Base-by-base conservation (phyloP, 2,797 vertebrate genomes). In the Acrocephalus scirpaceus region DNA sequence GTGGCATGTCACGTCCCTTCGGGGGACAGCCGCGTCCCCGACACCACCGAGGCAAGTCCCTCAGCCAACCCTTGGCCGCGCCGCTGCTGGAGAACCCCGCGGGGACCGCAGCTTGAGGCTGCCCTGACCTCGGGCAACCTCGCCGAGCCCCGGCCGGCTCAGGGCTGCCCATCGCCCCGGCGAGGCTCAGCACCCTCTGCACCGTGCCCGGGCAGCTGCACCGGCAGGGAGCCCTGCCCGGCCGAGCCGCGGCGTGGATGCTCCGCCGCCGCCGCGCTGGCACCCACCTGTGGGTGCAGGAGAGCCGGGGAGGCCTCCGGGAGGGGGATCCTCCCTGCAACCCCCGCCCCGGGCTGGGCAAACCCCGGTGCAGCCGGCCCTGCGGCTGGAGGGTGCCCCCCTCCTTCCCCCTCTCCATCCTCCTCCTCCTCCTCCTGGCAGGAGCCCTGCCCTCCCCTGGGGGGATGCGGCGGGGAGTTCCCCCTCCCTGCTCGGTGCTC, bases 71-170 rank as follows among this genome's bases (percentile, higher is more conserved):
- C 58, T 34, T 0, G 62, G 71, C 78, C 1, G 1, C 2, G 74
- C 40, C 0, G 13, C 38, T 42, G 86, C 48, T 7, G 74, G 47
- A 42, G 40, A 73, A 26, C 3, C 7, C 6, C 2, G 27, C 0
- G 11, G 57, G 53, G 36, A 77, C 11, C 4, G 2, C n/a, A 57
- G 66, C 73, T n/a, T 0, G 1, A 2, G 3, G 19, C 25, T 20
- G 2, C 50, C 70, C 86, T 84, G 93, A 96, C 92, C 93, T 96
- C 88, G 65, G 66, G 32, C 88, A 84, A 92, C 92, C 91, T 75
- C 16, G 21, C 53, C 8, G 16, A 34, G 53, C 38, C 36, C 54
- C 7, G 7, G 22, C 30, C 3, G 16, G 54, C 26, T 30, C 60
- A 26, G 87, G 62, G 87, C 9, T 87, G 32, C 88, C 26, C 16